Base-by-base conservation (phyloP, 2,888 invertebrate genomes). In the Epistrophe eligans region DNA sequence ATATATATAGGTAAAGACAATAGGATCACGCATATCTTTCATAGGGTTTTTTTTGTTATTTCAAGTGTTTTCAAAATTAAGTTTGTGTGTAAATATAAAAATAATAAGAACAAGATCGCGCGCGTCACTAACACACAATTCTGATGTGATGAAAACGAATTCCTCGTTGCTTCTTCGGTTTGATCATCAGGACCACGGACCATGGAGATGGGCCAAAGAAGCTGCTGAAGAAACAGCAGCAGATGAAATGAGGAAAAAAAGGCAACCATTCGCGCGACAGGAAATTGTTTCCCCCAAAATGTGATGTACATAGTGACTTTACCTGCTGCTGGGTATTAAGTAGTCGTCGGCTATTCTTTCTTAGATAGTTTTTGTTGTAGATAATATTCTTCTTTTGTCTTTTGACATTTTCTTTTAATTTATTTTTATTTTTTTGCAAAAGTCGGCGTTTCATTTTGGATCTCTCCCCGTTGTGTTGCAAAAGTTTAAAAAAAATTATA, bases 101-200 rank as follows among this genome's bases (percentile, higher is more conserved):
- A 67, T 60, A 81, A 84, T 81, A 77, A 81, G 57, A 84, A 76
- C 60, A 79, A 83, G 71, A 74, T 77, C 79, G 87, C 71, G 74
- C 79, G 83, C 83, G 82, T 76, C 66, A 79, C 74, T 83, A 76
- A 79, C 87, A 85, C 81, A 83, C 79, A 76, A 66, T 79, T 74
- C 52, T 79, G 82, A 87, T 87, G 87, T 87, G 87, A 83, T 83
- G 79, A 87, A 87, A 87, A 79, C 76, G 83, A 87, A 87, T 87
- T 87, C 87, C 83, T 83, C 71, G 66, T 76, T 76, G 60, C 76
- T 87, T 64, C 79, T 79, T 74, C 9, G 28, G 17, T 24, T 24
- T n/a, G n/a, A n/a, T n/a, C 24, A 35, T 48, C 15, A 32, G 28
- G 15, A 55, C 35, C 24, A 32, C 28, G 28, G 11, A 4, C n/a